Evolutionary conservation across 2,797 vertebrate genomes (phyloP).

Genomic region (Alectoris magna): DNA sequence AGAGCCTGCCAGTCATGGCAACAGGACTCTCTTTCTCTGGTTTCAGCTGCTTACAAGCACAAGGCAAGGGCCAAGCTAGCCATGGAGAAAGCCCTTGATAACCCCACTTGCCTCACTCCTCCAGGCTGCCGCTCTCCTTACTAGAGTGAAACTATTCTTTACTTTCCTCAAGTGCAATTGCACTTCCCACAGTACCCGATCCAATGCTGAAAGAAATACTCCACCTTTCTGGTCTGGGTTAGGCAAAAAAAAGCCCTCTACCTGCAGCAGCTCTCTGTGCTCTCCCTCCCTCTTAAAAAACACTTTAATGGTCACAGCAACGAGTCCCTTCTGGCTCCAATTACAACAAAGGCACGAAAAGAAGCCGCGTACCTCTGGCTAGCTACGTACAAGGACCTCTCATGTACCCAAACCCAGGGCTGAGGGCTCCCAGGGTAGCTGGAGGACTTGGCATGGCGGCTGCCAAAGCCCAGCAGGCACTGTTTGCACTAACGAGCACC

Average conservation of each 20-base stretch:
- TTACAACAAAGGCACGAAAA: background rate
- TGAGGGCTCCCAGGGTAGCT: background rate
- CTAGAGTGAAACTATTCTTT: background rate
- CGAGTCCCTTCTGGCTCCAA: background rate
- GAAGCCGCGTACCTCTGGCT: rapidly evolving
- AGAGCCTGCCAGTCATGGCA: conserved; percentile 52
- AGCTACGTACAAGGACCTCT: background rate
- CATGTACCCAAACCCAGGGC: background rate
- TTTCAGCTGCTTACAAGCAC: conserved; percentile 35
- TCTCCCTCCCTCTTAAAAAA: background rate
- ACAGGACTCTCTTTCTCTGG: conserved; percentile 43
- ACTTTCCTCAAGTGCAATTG: background rate
- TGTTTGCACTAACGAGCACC: conserved; percentile 27
- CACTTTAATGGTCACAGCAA: rapidly evolving
- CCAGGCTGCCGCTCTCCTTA: background rate
- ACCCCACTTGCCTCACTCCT: background rate
- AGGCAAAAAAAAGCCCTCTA: background rate
- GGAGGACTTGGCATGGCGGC: background rate
- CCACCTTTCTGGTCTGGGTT: rapidly evolving
- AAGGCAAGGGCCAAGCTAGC: background rate
- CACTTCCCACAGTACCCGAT: rapidly evolving
- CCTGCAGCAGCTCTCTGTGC: background rate
- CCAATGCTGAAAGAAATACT: rapidly evolving
- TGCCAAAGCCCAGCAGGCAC: conserved; percentile 49
- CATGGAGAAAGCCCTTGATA: background rate